A percentile compares a stretch with the other conserved stretches of the same genome.
These are phyloP conservation scores for Furnarius figulus DNA, from an alignment of 2,113 vertebrate species.

Conservation along the genomic window DNA sequence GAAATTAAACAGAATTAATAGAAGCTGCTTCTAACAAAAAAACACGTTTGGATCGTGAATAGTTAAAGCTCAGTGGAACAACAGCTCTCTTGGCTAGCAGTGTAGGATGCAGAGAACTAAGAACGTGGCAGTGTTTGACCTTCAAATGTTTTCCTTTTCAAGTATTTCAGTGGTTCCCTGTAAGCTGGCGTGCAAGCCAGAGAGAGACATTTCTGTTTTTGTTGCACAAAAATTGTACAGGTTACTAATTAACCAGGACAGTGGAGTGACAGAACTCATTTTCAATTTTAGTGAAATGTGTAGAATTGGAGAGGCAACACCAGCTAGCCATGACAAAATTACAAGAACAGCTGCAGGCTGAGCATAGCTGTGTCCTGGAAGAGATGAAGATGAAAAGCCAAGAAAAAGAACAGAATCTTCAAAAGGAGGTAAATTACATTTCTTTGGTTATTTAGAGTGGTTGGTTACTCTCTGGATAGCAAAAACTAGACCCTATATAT, in stretches of 20 bases:
- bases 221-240: not conserved
- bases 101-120: not conserved
- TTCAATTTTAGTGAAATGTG: constrained; percentile 39
- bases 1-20: not conserved
- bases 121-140: not conserved
- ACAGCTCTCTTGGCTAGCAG: not conserved
- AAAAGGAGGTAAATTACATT: constrained; percentile 74
- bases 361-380: constrained; percentile 66
- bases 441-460: not conserved
- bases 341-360: constrained; percentile 59
- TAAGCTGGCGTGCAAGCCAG: not conserved
- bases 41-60: not conserved
- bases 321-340: constrained; percentile 64
- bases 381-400: constrained; percentile 38
- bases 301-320: constrained; percentile 75
- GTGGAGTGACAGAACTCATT: not conserved
- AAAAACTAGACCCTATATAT: not conserved
- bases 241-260: not conserved
- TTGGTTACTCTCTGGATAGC: not conserved
- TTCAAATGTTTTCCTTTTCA: not conserved
- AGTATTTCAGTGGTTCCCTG: not conserved
- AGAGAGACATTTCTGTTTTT: not conserved
- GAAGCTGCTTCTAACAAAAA: not conserved
- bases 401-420: constrained; percentile 73
- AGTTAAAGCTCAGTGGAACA: not conserved